Base-by-base conservation (phyloP, 2,888 invertebrate species). In the Cantharis flavilabris region DNA sequence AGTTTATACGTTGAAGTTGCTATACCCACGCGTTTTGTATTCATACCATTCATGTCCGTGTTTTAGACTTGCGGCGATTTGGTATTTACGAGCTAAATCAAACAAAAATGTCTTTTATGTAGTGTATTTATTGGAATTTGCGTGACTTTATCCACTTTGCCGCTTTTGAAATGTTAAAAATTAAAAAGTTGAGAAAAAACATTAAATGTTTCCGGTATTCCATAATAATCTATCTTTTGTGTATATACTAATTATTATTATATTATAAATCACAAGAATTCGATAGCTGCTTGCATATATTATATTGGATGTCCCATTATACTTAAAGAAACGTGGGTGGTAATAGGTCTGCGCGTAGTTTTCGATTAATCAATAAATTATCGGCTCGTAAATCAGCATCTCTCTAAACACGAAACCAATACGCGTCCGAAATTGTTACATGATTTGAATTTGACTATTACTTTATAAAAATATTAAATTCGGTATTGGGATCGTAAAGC, bases 1-100 rank as follows among this genome's bases (percentile, higher is more conserved):
- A 81, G 82, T 84, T 85, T 84, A 85, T 84, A 83, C 81, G 83
- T 83, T 81, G 81, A 82, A 84, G 82, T 82, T 80, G 80, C 83
- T 77, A 49, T 49, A 77, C 84, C 84, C 84, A 84, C 85, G 83
- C 84, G 79, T 76, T 81, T 81, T 81, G 83, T 83, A 84, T 82
- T 84, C 82, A 81, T 82, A 83, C 76, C 79, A 79, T 79, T 76
- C 76, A 79, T 76, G 77, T 80, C 76, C 76, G 77, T 72, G 76
- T 72, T 78, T 71, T 71, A 73, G 67, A 71, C 79, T 73, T 20
- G 69, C 30, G 72, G 79, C 79, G 20, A 14, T 77, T 73, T 73
- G 69, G 75, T 81, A 81, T 83, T 83, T 83, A 83, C 80, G 83
- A 80, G 73, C 74, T 76, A 72, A 73, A 77, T 79, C 76, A 65